Evolutionary conservation across 2,888 invertebrate species (phyloP), one percentile per base, ranked within the genome.

Genomic region (Drosophila neotestacea): DNA sequence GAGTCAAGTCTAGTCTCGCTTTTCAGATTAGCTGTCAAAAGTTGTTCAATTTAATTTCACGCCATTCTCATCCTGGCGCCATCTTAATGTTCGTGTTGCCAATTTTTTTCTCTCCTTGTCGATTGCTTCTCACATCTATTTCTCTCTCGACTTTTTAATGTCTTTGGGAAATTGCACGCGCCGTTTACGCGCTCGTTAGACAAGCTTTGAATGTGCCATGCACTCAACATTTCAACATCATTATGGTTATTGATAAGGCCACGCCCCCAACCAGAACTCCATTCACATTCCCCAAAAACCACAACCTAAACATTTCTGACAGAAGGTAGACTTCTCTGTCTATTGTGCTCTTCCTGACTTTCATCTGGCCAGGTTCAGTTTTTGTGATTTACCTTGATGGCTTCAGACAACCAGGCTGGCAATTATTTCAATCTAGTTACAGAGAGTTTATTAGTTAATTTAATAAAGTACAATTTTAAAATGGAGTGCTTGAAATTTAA

Each of bases 31-130:
- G 85, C 89, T 88, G 85, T 89, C 85, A 89, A 88, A 85, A 89
- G 89, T 81, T 88, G 88, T 83, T 85, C 89, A 88, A 89, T 85
- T 85, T 88, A 80, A 85, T 85, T 89, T 88, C 85, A 87, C 71
- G 81, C 79, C 76, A 7, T 50, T 4, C 55, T 42, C 51, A 30
- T 34, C 63, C 52, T 56, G 66, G 50, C 73, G 67, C 70, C 88
- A 22, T 66, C 70, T 78, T 81, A 88, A 84, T 88, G 87, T 81
- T 78, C 79, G 58, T 73, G 56, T 89, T 85, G 84, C 88, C 85
- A 89, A 84, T 87, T 88, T 87, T 87, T 88, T 70, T 39, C 11
- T 16, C 13, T 32, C 51, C 28, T n/a, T 56, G 34, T 47, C 46
- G 44, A 58, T 41, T 16, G 46, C 2, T 22, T 6, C 27, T 6